Percentiles rank a stretch among this genome's conserved stretches.
Conservation (phyloP, 2,797 vertebrate species). For the Gymnodraco acuticeps region DNA sequence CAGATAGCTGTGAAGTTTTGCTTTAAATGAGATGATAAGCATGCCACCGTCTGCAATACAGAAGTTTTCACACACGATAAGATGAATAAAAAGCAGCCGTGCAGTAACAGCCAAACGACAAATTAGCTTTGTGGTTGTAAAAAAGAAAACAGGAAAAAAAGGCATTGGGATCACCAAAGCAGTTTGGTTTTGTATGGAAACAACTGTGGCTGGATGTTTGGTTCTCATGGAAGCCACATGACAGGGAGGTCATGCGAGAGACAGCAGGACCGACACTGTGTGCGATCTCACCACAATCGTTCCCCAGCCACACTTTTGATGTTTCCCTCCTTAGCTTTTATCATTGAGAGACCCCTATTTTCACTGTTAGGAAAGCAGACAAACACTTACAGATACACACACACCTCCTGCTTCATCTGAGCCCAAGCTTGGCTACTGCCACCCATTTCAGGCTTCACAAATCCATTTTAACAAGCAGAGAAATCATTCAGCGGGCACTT, state of each 20-base stretch:
- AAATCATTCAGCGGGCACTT: conserved; percentile 81
- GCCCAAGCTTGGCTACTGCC: conserved; percentile 56
- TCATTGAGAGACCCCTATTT: conserved; percentile 73
- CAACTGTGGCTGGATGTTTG: conserved; percentile 81
- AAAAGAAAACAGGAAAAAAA: conserved; percentile 13
- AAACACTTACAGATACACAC: neutral
- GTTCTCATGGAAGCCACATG: conserved; percentile 84
- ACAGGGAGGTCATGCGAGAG: conserved; percentile 82
- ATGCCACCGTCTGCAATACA: conserved; percentile 26
- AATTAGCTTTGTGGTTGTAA: conserved; percentile 71
- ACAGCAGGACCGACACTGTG: conserved; percentile 80
- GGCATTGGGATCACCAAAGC: conserved; percentile 71
- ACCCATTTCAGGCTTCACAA: conserved; percentile 70
- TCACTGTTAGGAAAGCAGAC: conserved; percentile 63
- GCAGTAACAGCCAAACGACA: conserved; percentile 66
- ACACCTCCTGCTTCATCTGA: conserved; percentile 38
- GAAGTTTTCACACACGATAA: conserved; percentile 53
- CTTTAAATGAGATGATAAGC: conserved; percentile 18
- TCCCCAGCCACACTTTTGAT: conserved; percentile 76
- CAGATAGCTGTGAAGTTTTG: neutral
- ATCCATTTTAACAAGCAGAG: conserved; percentile 80
- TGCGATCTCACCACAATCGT: conserved; percentile 80
- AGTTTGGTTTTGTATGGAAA: conserved; percentile 82
- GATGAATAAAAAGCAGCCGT: conserved; percentile 46
- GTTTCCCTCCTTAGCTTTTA: conserved; percentile 73